Base-by-base conservation (phyloP, 2,888 invertebrate genomes). In the Augochlorella aurata region DNA sequence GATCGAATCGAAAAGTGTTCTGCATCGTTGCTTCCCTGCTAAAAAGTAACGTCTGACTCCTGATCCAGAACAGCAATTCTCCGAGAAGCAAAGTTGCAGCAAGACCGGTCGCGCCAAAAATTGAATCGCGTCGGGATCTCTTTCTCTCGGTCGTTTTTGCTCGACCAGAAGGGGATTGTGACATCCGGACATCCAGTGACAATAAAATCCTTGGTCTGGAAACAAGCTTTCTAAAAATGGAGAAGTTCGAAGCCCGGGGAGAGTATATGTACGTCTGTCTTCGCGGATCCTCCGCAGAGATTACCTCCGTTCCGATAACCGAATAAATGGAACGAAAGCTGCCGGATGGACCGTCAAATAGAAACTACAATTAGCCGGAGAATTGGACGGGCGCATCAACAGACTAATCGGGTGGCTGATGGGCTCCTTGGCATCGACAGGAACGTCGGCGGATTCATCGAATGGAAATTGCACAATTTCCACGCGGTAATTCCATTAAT, bases 381-480 rank as follows among this genome's bases (percentile, higher is more conserved):
- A 74, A 83, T 77, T 71, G 76, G 49, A 49, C 47, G 61, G 66
- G 74, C 63, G 74, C 79, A 83, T 83, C 77, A 63, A 16, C 49
- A 29, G 16, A 29, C 68, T 80, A 81, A 84, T 81, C 47, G 77
- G 73, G 73, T 78, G 74, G 66, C 63, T 50, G 74, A 77, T 80
- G 76, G 75, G 44, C 54, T 63, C 65, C 74, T 83, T 72, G 72
- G 61, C 58, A 14, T 65, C 58, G 83, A 67, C 63, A 66, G 71
- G 47, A 50, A 52, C 68, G 77, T 49, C 72, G 78, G 29, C 61
- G 38, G 52, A 24, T 73, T 76, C 74, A 67, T 78, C 77, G 79
- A 80, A 79, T 85, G 63, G 85, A 75, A 82, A 85, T 85, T 66
- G 85, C 68, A 71, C 85, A 76, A 85, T 85, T 85, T 85, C 85